Evolutionary conservation across 1,140 invertebrate genomes (phyloP).

Genomic region (Achatina immaculata): DNA sequence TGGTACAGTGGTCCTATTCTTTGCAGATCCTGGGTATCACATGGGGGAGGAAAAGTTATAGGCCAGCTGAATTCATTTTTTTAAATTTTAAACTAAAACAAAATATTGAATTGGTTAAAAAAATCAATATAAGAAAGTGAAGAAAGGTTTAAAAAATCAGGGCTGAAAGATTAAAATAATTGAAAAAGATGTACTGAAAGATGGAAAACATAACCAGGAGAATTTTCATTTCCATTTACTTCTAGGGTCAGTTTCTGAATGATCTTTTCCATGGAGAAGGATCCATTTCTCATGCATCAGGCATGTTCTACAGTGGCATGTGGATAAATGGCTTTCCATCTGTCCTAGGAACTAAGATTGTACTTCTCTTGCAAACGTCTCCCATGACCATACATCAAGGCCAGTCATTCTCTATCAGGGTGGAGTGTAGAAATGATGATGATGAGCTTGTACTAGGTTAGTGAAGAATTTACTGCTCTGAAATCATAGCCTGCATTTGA

Average conservation of each 20-base stretch:
- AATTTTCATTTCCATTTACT: not conserved
- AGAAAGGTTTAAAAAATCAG: too few relatives aligned
- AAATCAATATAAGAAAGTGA: too few relatives aligned
- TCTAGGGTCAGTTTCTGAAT: constrained; percentile 66
- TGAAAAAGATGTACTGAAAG: not conserved
- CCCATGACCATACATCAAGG: constrained; percentile 56
- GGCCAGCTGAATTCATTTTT: too few relatives aligned
- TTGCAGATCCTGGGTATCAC: too few relatives aligned
- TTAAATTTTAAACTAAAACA: too few relatives aligned
- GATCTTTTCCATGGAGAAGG: constrained; percentile 67
- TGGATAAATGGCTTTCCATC: constrained; percentile 66
- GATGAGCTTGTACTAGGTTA: constrained; percentile 59
- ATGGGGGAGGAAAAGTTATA: too few relatives aligned
- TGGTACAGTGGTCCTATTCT: too few relatives aligned
- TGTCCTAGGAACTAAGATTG: constrained; percentile 61
- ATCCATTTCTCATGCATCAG: constrained; percentile 62
- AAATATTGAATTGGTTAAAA: too few relatives aligned
- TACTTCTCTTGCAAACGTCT: constrained; percentile 47
- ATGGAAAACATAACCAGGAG: not conserved
- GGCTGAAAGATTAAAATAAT: too few relatives aligned
- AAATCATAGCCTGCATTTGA: not conserved
- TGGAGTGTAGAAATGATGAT: constrained; percentile 60
- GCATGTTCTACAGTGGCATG: constrained; percentile 61
- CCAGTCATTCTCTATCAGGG: constrained; percentile 58
- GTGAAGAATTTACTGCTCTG: constrained; percentile 4